These are phyloP conservation scores for Campoletis sonorensis DNA, from an alignment of 1,140 invertebrate species.

Conservation along the genomic window DNA sequence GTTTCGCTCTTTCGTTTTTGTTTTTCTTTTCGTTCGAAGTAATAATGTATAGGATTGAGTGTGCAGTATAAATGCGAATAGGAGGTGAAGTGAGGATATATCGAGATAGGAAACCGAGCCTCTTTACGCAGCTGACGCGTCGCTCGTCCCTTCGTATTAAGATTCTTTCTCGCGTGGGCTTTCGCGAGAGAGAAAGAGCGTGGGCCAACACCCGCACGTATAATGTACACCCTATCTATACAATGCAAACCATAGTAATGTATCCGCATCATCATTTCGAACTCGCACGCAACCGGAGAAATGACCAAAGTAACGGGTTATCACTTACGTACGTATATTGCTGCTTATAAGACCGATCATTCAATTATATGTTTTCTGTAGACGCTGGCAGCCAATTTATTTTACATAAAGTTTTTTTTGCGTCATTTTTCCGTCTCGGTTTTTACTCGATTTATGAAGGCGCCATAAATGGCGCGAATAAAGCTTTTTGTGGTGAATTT, in stretches of 20 bases:
- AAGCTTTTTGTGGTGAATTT: too few relatives aligned
- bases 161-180: constrained; percentile 59
- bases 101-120: constrained; percentile 47
- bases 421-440: not conserved
- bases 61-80: not conserved
- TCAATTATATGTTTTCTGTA: constrained; percentile 53
- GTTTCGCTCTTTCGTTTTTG: not conserved
- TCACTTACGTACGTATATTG: constrained; percentile 13
- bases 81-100: constrained; percentile 23
- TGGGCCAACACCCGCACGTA: constrained; percentile 58
- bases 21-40: not conserved
- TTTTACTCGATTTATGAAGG: not conserved
- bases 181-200: constrained; percentile 42
- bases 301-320: constrained; percentile 23
- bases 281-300: constrained; percentile 34
- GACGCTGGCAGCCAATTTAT: constrained; percentile 36
- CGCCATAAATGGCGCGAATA: too few relatives aligned
- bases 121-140: constrained; percentile 68
- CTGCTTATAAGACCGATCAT: constrained; percentile 41
- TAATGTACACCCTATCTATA: constrained; percentile 16
- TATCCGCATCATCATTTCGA: constrained; percentile 33
- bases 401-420: not conserved
- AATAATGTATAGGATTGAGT: not conserved
- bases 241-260: constrained; percentile 19
- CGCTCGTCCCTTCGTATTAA: constrained; percentile 58